Evolutionary conservation across 2,797 vertebrate species (phyloP).

Genomic region (Lacerta bilineata): DNA sequence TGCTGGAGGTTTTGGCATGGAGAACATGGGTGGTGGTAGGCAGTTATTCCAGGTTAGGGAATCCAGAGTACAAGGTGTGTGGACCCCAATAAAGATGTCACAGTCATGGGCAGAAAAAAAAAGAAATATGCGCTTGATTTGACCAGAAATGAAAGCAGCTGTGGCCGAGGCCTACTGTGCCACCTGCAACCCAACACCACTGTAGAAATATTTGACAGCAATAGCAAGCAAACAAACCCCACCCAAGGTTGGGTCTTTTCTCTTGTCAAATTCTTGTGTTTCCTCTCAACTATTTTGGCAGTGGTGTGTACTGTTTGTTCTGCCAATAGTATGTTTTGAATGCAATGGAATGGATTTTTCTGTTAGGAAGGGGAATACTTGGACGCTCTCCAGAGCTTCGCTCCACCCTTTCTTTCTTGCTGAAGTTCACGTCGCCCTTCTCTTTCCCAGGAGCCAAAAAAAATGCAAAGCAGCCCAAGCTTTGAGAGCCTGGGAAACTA

Average conservation of each 20-base stretch:
- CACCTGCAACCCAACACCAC: neutral
- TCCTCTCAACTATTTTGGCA: slow-evolving; percentile 39
- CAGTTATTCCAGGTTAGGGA: neutral
- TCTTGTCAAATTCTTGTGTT: slow-evolving; percentile 28
- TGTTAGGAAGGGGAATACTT: neutral
- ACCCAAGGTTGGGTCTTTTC: slow-evolving; percentile 24
- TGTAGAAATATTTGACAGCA: neutral
- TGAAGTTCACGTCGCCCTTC: neutral
- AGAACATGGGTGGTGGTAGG: neutral
- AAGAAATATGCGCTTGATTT: neutral
- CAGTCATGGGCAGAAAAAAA: neutral
- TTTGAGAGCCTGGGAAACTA: no score
- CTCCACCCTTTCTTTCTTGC: neutral
- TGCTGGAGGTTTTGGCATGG: neutral
- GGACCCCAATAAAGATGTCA: neutral
- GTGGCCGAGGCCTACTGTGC: no score
- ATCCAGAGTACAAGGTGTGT: neutral
- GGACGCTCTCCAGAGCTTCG: neutral
- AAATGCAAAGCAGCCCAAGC: neutral
- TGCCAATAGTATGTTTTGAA: slow-evolving; percentile 30
- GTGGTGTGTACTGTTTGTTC: slow-evolving; percentile 49
- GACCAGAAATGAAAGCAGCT: neutral
- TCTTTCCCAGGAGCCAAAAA: neutral
- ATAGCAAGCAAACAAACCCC: slow-evolving; percentile 1
- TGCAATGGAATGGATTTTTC: neutral